Conservation (phyloP, 2,113 vertebrate species). For the Haliaeetus leucogaster region DNA sequence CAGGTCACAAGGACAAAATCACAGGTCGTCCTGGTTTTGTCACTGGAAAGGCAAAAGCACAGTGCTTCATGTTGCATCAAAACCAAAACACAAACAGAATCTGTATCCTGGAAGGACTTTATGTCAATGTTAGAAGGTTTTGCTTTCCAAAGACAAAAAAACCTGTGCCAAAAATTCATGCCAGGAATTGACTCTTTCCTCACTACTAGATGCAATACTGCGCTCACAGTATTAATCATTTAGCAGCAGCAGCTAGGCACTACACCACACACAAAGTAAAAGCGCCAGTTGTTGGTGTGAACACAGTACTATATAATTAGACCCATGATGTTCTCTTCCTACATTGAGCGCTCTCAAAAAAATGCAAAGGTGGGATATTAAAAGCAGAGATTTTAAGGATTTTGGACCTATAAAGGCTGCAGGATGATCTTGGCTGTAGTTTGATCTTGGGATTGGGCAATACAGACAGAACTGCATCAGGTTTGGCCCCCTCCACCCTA, state of each 20-base stretch:
- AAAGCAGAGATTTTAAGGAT: background rate
- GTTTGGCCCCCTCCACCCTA: accelerated
- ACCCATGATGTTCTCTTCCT: background rate
- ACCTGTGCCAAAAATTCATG: background rate
- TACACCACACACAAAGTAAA: background rate
- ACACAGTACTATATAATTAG: background rate
- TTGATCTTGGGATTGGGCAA: background rate
- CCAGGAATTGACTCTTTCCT: background rate
- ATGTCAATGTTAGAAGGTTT: background rate
- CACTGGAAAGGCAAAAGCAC: background rate
- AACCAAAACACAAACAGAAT: background rate
- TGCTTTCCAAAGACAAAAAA: background rate
- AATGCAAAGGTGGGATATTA: accelerated
- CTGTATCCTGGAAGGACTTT: background rate
- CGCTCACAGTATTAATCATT: background rate
- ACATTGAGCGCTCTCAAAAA: background rate
- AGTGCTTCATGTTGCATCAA: background rate
- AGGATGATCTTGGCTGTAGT: background rate
- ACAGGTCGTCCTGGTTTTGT: background rate
- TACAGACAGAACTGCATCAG: background rate
- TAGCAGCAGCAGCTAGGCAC: background rate
- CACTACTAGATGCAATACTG: background rate
- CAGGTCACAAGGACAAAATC: background rate
- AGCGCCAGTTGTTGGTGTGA: background rate
- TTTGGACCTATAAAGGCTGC: background rate